phyloP scores from a whole-genome alignment of 2,888 invertebrate genomes.

The Polydrusus tereticollis region DNA sequence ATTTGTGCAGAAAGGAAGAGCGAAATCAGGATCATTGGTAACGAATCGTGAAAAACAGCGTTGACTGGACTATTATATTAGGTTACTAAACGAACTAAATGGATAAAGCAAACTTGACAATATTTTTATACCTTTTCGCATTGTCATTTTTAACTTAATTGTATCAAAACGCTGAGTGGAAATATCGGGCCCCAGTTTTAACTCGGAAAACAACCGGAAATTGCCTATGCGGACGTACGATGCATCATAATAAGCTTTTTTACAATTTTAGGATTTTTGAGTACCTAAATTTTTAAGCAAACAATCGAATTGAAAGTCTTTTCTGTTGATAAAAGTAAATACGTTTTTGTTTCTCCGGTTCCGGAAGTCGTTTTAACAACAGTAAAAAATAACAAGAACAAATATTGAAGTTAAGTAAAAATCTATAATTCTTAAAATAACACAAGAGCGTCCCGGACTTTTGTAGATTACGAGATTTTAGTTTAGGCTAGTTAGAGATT shows the following conservation, averaged over 20 bases:
- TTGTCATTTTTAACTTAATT: conserved; percentile 54
- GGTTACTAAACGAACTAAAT: conserved; percentile 66
- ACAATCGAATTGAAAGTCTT: not conserved
- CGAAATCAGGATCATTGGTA: conserved; percentile 52
- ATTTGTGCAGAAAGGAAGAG: conserved; percentile 37
- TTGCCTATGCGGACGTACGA: conserved; percentile 46
- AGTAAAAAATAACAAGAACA: not conserved
- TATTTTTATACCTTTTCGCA: conserved; percentile 61
- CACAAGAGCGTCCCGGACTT: too few species aligned
- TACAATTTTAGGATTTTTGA: conserved; percentile 31
- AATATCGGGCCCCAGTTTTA: conserved; percentile 48
- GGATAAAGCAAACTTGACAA: conserved; percentile 64
- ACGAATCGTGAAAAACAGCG: conserved; percentile 53
- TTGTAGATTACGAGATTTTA: too few species aligned
- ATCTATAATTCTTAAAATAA: too few species aligned
- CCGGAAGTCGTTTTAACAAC: not conserved
- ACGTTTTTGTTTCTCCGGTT: not conserved
- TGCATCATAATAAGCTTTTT: conserved; percentile 45
- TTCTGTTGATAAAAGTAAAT: conserved; percentile 6
- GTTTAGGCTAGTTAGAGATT: too few species aligned
- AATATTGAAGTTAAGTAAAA: too few species aligned
- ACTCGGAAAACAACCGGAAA: conserved; percentile 49
- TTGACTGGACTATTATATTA: conserved; percentile 59
- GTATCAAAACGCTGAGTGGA: conserved; percentile 53
- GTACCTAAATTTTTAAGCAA: conserved; percentile 21